phyloP scores from a whole-genome alignment of 2,888 invertebrate species.

The Ellobium chinense region DNA sequence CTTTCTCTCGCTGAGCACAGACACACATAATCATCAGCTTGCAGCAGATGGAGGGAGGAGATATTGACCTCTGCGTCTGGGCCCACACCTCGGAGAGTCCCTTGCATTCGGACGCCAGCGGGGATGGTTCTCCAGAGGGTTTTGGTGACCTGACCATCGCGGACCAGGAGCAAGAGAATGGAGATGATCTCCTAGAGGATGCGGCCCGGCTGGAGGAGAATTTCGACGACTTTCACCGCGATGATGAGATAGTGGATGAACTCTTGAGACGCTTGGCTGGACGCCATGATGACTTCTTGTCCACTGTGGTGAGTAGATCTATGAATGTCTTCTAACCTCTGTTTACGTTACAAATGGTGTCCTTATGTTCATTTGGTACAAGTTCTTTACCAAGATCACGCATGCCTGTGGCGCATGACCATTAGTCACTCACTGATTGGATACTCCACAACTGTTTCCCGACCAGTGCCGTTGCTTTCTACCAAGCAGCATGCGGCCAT shows the following conservation, averaged over 20 bases:
- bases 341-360: too few species aligned
- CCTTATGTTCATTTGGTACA: too few species aligned
- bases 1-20: too few species aligned
- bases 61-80: background rate
- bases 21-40: background rate
- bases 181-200: background rate
- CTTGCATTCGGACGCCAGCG: slow-evolving; percentile 22
- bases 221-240: background rate
- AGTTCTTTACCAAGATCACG: too few species aligned
- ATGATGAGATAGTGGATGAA: background rate
- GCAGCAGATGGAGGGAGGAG: background rate
- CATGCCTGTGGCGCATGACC: too few species aligned
- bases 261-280: background rate
- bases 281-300: slow-evolving; percentile 26
- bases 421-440: too few species aligned
- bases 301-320: slow-evolving; percentile 28
- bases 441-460: too few species aligned
- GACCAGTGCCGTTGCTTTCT: too few species aligned
- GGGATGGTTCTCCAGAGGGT: background rate
- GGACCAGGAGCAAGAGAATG: background rate
- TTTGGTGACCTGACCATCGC: slow-evolving; percentile 19
- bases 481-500: too few species aligned
- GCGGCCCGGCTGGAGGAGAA: background rate
- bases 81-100: slow-evolving; percentile 5
- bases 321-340: too few species aligned